Conservation (phyloP, 1,140 invertebrate genomes). For the Monochamus saltuarius region DNA sequence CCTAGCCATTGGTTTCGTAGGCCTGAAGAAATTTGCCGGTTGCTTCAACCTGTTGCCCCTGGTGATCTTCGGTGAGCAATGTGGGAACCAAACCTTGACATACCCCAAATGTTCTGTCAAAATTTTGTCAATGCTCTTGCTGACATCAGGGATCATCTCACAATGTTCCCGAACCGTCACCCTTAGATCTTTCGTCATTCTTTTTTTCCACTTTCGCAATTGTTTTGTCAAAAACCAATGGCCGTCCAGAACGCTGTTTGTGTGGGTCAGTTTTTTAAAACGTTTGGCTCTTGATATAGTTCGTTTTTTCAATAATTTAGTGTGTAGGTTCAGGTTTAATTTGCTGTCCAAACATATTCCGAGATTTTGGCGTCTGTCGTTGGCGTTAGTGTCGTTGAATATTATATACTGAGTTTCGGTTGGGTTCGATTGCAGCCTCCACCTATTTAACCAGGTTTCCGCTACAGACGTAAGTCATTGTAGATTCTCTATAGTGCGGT, state of each 20-base stretch:
- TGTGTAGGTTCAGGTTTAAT: constrained; percentile 16
- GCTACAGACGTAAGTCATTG: background rate
- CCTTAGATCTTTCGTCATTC: background rate
- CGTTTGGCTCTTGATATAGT: constrained; percentile 6
- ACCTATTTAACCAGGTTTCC: constrained; percentile 2
- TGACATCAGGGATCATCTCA: background rate
- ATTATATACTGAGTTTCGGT: constrained; percentile 12
- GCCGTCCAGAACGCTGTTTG: no score
- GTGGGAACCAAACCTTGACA: background rate
- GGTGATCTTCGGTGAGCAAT: background rate
- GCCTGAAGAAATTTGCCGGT: background rate
- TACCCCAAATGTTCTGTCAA: no score
- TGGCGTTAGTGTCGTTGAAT: background rate
- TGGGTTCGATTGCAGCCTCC: constrained; percentile 10
- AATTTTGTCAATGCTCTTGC: background rate
- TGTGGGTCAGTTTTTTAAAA: constrained; percentile 1
- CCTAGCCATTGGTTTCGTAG: no score
- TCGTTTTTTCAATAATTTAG: constrained; percentile 6
- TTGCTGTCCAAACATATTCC: background rate
- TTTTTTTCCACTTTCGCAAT: background rate
- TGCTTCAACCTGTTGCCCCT: background rate
- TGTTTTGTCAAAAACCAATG: no score
- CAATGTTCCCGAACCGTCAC: background rate
- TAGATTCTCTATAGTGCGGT: background rate
- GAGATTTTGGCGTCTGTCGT: constrained; percentile 1